phyloP scores from a whole-genome alignment of 2,113 vertebrate species.

The Hyperoodon ampullatus region DNA sequence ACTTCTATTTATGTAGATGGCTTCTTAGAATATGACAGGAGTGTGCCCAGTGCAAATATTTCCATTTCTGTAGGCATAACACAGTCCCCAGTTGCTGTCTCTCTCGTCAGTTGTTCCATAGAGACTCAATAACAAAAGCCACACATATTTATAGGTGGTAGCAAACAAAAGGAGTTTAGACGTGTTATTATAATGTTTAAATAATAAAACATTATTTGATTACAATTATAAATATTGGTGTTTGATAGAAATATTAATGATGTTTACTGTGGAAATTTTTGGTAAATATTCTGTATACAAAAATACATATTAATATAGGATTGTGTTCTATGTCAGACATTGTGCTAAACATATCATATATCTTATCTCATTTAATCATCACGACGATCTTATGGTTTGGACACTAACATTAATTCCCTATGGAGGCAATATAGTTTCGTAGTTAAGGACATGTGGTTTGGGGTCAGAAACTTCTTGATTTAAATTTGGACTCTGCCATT shows the following conservation, averaged over 20 bases:
- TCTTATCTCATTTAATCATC: conserved; percentile 66
- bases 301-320: conserved; percentile 72
- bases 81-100: conserved; percentile 22
- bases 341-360: conserved; percentile 70
- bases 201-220: conserved; percentile 74
- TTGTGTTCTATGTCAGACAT: conserved; percentile 69
- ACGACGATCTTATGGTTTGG: conserved; percentile 51
- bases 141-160: conserved; percentile 63
- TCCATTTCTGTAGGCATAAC: conserved; percentile 50
- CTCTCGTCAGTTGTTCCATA: conserved; percentile 48
- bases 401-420: conserved; percentile 51
- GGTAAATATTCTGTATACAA: conserved; percentile 74
- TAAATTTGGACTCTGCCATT: conserved; percentile 58
- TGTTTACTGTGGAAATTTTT: conserved; percentile 77
- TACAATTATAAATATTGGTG: conserved; percentile 71
- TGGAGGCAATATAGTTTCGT: conserved; percentile 40
- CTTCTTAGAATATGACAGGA: conserved; percentile 51
- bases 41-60: conserved; percentile 53
- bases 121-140: conserved; percentile 45
- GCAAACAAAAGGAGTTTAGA: conserved; percentile 61
- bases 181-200: conserved; percentile 72
- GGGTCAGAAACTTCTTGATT: conserved; percentile 59
- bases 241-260: conserved; percentile 73
- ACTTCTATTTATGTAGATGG: conserved; percentile 49
- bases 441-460: conserved; percentile 2